phyloP scores from a whole-genome alignment of 2,113 vertebrate species.

The Plotosus lineatus region DNA sequence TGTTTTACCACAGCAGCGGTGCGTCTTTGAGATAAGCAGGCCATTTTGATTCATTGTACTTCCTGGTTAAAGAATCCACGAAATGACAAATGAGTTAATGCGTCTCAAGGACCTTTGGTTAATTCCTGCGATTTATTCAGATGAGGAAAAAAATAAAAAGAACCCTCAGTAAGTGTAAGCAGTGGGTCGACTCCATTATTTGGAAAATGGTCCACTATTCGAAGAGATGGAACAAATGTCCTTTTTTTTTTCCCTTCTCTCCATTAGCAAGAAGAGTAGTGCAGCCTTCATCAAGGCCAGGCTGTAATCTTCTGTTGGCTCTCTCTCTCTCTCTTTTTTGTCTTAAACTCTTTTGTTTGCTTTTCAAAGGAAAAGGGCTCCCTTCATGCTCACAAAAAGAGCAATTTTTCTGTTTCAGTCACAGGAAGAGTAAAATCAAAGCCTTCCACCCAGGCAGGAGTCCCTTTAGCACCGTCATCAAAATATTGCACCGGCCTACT shows the following conservation, averaged over 20 bases:
- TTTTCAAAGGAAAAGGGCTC: slow-evolving; percentile 10
- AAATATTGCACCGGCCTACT: background rate
- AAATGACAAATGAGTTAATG: background rate
- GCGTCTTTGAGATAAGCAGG: background rate
- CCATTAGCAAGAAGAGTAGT: slow-evolving; percentile 27
- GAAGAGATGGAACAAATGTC: slow-evolving; percentile 26
- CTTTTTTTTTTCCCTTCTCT: background rate
- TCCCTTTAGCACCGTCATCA: slow-evolving; percentile 33
- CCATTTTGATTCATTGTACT: background rate
- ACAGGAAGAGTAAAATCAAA: slow-evolving; percentile 45
- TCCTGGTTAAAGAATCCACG: background rate
- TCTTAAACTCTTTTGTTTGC: slow-evolving; percentile 36
- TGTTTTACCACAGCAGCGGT: background rate
- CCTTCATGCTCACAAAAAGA: slow-evolving; percentile 29
- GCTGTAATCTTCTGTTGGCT: slow-evolving; percentile 22
- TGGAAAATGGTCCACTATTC: slow-evolving; percentile 34
- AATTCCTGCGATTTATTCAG: background rate
- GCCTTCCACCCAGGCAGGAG: slow-evolving; percentile 19
- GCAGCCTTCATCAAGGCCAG: slow-evolving; percentile 2
- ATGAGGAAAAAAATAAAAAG: background rate
- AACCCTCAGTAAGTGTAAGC: background rate
- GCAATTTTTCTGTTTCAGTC: slow-evolving; percentile 46
- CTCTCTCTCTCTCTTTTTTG: slow-evolving; percentile 24
- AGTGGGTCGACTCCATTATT: slow-evolving; percentile 10
- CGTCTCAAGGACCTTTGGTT: background rate